Base-by-base conservation (phyloP, 64 coral and sea anemone species). In the Actinia equina region DNA sequence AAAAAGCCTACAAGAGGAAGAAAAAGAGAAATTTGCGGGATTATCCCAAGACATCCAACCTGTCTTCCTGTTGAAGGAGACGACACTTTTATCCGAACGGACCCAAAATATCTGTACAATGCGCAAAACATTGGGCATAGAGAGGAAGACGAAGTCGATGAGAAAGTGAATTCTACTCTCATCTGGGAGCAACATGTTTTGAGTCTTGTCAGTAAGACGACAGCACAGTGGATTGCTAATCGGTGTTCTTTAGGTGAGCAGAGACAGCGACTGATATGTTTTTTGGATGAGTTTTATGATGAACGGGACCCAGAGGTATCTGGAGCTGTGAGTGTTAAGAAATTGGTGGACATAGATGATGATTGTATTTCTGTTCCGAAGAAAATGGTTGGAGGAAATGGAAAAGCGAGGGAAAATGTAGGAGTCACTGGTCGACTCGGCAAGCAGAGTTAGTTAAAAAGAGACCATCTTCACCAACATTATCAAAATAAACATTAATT, bases 211-310 rank as follows among this genome's bases (percentile, higher is more conserved):
- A 93, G 91, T 52, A 93, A 93, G 49, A 86, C 71, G n/a, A 96
- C 94, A 78, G 94, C 94, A 5, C 94, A 96, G 52, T 96, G 91
- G 91, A 96, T 96, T 43, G 94, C 85, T 18, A 96, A 84, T 82
- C 88, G 90, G 81, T 97, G 94, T 80, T 84, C 91, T 42, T 45
- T 59, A 18, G 94, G 91, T 5, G 61, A 80, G 71, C 79, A 97
- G 17, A 63, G 82, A 82, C 58, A 69, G 22, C 91, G 88, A 2
- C 56, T 93, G 9, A 79, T 93, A 11, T 58, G 18, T 25, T 93
- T 90, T 83, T 30, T 97, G 12, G 91, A 97, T 58, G 81, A 61
- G 30, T 90, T 92, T 67, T 93, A 93, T 84, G 85, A 80, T 2
- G 82, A 61, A 52, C 22, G 84, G 60, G 71, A 87, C 26, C 52